Evolutionary conservation across 2,797 vertebrate species (phyloP).

Genomic region (Gila robusta): DNA sequence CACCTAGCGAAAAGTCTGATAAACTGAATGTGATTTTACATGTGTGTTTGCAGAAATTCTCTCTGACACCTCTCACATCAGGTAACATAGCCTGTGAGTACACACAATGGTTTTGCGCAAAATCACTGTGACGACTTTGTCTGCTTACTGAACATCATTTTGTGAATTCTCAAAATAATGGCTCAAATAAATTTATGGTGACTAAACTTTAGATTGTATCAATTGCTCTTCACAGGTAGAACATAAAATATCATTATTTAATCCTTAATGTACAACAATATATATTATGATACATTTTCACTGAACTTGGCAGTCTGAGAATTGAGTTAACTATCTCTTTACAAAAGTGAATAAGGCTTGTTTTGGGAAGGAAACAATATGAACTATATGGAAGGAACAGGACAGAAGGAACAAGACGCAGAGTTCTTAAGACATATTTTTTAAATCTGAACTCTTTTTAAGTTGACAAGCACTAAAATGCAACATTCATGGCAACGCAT

Average conservation of each 20-base stretch:
- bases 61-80: constrained; percentile 74
- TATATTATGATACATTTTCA: neutral
- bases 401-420: neutral
- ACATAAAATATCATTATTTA: neutral
- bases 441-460: neutral
- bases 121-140: neutral
- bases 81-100: constrained; percentile 38
- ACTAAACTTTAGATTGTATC: neutral
- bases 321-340: neutral
- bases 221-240: neutral
- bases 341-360: neutral
- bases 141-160: constrained; percentile 18
- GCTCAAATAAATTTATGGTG: neutral
- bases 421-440: neutral
- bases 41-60: constrained; percentile 72
- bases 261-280: neutral
- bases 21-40: constrained; percentile 62
- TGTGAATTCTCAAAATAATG: neutral
- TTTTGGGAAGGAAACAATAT: neutral
- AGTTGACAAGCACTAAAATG: neutral
- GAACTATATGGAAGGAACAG: neutral
- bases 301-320: neutral
- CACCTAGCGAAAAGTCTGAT: constrained; percentile 47
- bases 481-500: neutral
- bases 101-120: neutral